These are phyloP conservation scores for Lacerta viridis DNA, from an alignment of 2,797 vertebrate genomes.

Conservation along the genomic window DNA sequence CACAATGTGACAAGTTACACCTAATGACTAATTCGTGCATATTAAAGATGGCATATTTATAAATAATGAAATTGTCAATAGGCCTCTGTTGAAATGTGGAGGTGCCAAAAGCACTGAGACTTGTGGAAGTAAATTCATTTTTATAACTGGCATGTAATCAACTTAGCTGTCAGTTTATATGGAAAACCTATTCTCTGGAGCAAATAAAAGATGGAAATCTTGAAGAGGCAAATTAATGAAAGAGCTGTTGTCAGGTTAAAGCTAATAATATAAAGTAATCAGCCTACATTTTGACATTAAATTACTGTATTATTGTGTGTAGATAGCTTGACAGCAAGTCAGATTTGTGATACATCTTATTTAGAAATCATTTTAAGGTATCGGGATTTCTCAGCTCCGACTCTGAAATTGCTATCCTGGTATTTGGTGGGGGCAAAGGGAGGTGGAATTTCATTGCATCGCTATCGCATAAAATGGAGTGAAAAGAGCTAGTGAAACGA, in stretches of 20 bases:
- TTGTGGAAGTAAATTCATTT: conserved; percentile 82
- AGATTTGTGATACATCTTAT: conserved; percentile 73
- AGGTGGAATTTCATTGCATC: conserved; percentile 44
- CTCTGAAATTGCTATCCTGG: conserved; percentile 61
- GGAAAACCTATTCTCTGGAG: conserved; percentile 81
- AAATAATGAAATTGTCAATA: conserved; percentile 82
- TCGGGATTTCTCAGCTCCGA: conserved; percentile 59
- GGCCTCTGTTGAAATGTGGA: conserved; percentile 75
- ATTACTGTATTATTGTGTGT: conserved; percentile 77
- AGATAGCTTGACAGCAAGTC: conserved; percentile 76
- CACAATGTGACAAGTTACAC: conserved; percentile 76
- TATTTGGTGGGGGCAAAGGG: conserved; percentile 49
- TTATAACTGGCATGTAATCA: conserved; percentile 86
- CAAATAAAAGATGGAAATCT: conserved; percentile 83
- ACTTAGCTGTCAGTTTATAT: conserved; percentile 82
- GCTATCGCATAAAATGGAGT: conserved; percentile 33
- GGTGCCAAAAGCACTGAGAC: conserved; percentile 76
- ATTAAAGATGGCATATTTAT: conserved; percentile 84
- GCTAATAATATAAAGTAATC: conserved; percentile 83
- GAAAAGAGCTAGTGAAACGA: not conserved
- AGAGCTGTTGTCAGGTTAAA: conserved; percentile 82
- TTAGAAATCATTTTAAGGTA: conserved; percentile 75
- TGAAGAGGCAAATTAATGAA: conserved; percentile 83
- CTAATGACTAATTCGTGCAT: conserved; percentile 78
- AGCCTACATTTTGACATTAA: conserved; percentile 80